Evolutionary conservation across 2,797 vertebrate genomes (phyloP).

Genomic region (Enteromius afrohamiltoni): DNA sequence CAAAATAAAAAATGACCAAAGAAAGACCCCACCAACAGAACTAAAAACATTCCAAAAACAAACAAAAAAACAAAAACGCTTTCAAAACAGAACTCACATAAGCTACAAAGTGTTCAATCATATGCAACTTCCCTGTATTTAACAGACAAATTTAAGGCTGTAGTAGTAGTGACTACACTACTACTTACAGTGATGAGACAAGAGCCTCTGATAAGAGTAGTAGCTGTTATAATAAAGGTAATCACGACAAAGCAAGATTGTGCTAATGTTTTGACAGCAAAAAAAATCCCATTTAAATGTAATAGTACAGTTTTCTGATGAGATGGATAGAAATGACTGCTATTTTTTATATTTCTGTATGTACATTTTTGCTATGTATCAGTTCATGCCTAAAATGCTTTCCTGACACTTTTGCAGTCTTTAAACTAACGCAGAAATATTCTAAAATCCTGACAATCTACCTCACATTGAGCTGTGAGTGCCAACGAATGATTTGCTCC

Average conservation of each 20-base stretch:
- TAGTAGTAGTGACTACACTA: neutral
- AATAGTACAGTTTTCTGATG: neutral
- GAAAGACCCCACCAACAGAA: neutral
- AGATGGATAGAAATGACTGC: neutral
- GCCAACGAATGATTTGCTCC: slow-evolving; percentile 93
- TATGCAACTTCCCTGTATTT: neutral
- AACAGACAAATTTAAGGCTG: too few species aligned
- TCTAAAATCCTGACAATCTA: slow-evolving; percentile 65
- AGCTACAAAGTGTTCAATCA: neutral
- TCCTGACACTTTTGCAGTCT: too few species aligned
- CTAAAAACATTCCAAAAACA: neutral
- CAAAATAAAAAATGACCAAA: neutral
- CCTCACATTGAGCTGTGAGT: slow-evolving; percentile 92
- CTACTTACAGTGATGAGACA: neutral
- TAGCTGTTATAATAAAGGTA: neutral
- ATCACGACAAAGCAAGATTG: neutral
- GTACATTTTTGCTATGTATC: neutral
- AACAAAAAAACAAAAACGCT: neutral
- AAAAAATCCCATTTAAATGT: neutral
- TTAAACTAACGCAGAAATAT: neutral
- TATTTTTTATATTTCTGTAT: neutral
- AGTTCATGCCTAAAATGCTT: neutral
- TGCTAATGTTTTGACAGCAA: too few species aligned
- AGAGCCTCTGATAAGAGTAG: neutral
- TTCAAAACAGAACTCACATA: neutral